Percentiles rank a stretch among this genome's conserved stretches.
Conservation (phyloP, 2,113 vertebrate genomes). For the Gopherus flavomarginatus region DNA sequence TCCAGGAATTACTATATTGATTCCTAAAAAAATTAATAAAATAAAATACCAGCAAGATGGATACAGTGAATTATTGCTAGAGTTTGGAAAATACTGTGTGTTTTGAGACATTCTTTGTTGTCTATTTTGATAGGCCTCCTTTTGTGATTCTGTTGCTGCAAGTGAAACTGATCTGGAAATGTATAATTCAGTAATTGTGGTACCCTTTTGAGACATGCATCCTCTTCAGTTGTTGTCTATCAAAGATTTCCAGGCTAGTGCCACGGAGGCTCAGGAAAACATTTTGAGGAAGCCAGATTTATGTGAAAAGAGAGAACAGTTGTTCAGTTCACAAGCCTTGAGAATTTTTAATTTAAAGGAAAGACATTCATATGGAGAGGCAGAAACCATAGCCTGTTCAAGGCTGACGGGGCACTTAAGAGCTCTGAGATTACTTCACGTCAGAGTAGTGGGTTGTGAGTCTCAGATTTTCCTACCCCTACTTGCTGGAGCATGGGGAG, state of each 20-base stretch:
- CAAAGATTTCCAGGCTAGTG: not conserved
- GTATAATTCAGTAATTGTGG: not conserved
- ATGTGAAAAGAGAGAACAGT: not conserved
- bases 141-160: not conserved
- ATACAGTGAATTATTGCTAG: not conserved
- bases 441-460: too few species aligned
- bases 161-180: not conserved
- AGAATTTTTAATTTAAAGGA: too few species aligned
- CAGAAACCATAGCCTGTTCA: too few species aligned
- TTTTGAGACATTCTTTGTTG: not conserved
- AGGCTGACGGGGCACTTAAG: too few species aligned
- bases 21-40: not conserved
- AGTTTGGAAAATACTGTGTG: not conserved
- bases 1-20: not conserved
- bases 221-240: not conserved
- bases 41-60: too few species aligned
- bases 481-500: not conserved
- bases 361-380: too few species aligned
- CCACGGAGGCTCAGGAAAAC: not conserved
- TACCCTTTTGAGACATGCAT: not conserved
- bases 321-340: not conserved
- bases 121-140: not conserved
- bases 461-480: too few species aligned
- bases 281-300: not conserved
- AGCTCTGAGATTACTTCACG: too few species aligned